A percentile compares a stretch with the other conserved stretches of the same genome.
These are phyloP conservation scores for Oreotrochilus melanogaster DNA, from an alignment of 2,113 vertebrate species.

Conservation along the genomic window DNA sequence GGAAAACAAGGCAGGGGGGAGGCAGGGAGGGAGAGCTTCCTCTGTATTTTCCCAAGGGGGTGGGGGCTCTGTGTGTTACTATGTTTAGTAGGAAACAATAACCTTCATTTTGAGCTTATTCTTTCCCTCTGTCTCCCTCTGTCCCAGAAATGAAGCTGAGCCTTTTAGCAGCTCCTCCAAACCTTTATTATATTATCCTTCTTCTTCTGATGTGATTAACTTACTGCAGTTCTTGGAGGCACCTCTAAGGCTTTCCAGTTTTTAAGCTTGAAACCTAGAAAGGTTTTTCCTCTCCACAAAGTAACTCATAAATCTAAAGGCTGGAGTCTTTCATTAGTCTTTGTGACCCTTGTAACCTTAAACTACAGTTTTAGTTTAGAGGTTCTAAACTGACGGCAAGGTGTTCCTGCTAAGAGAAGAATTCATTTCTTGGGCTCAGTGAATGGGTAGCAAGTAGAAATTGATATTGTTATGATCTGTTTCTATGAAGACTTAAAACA, in stretches of 20 bases:
- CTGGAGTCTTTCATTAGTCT: not conserved
- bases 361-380: not conserved
- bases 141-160: not conserved
- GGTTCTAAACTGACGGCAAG: not conserved
- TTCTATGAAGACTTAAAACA: not conserved
- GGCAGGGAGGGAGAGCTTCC: no score
- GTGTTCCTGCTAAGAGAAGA: not conserved
- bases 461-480: not conserved
- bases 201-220: not conserved
- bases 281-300: not conserved
- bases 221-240: not conserved
- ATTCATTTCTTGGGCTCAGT: not conserved
- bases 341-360: not conserved
- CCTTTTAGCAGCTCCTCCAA: not conserved
- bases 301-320: not conserved
- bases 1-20: accelerated
- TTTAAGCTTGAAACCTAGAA: not conserved
- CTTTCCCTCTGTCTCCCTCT: not conserved
- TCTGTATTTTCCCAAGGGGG: no score
- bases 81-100: not conserved
- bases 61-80: no score
- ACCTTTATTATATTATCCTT: not conserved
- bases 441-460: not conserved
- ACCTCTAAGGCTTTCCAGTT: not conserved
- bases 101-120: not conserved